Evolutionary conservation across 1,140 invertebrate genomes (phyloP).

Genomic region (Eumeta japonica): DNA sequence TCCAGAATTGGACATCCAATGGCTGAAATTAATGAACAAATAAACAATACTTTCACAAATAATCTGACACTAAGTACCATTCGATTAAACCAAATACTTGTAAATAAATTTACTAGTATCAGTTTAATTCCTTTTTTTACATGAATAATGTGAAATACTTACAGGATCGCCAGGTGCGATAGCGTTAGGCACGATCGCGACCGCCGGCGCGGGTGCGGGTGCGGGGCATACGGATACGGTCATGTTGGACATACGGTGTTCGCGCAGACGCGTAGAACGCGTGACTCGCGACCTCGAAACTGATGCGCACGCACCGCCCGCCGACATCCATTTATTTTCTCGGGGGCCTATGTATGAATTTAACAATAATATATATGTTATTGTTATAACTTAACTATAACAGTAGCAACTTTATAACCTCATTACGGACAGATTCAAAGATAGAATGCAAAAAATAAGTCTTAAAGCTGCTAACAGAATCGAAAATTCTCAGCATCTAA

Average conservation of each 20-base stretch:
- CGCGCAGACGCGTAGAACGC: constrained; percentile 42
- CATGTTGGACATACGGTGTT: constrained; percentile 55
- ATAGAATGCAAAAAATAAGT: no score
- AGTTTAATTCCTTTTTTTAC: not conserved
- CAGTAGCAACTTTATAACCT: not conserved
- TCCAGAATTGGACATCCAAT: no score
- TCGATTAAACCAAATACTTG: not conserved
- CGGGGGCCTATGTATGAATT: constrained; percentile 32
- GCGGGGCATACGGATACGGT: constrained; percentile 54
- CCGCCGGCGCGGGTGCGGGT: constrained; percentile 15
- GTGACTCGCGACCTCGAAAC: constrained; percentile 28
- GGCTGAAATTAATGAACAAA: no score
- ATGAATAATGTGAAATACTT: no score
- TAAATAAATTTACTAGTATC: not conserved
- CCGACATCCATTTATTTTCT: constrained; percentile 50
- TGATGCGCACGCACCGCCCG: constrained; percentile 28
- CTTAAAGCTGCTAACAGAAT: no score
- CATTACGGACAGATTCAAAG: no score
- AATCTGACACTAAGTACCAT: not conserved
- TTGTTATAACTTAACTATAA: not conserved
- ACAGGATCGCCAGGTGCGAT: constrained; percentile 42
- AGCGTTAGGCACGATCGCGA: constrained; percentile 8
- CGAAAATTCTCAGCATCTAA: no score
- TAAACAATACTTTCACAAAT: not conserved
- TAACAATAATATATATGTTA: no score